These are phyloP conservation scores for Fundulus diaphanus DNA, from an alignment of 2,797 vertebrate species.

Conservation along the genomic window DNA sequence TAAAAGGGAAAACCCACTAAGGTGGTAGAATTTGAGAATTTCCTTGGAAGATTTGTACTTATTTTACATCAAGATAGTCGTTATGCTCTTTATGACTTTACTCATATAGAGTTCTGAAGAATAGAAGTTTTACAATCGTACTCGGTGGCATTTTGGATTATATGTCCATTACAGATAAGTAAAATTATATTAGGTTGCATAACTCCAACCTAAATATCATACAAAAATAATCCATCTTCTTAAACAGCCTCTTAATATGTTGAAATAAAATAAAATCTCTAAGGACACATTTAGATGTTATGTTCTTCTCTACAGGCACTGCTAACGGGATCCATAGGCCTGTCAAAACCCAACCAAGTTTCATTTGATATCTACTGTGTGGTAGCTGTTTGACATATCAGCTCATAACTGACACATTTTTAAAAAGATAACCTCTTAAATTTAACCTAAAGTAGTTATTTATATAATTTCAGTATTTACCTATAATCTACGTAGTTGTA, in stretches of 20 bases:
- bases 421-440: no score
- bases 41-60: not conserved
- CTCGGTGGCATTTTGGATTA: conserved; percentile 4
- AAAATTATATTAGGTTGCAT: conserved; percentile 16
- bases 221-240: conserved; percentile 8
- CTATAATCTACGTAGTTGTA: no score
- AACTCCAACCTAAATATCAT: conserved; percentile 25
- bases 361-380: not conserved
- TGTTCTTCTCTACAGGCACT: not conserved
- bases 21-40: no score
- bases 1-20: no score
- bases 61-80: not conserved
- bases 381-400: not conserved
- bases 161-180: conserved; percentile 3
- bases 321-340: not conserved
- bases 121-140: conserved; percentile 18
- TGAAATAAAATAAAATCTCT: not conserved
- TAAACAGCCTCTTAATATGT: conserved; percentile 3
- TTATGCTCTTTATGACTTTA: not conserved
- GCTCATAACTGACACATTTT: no score
- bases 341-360: not conserved
- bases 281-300: not conserved
- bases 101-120: conserved; percentile 5
- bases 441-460: no score
- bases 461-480: no score